Base-by-base conservation (phyloP, 2,113 vertebrate species). In the Mastomys coucha region DNA sequence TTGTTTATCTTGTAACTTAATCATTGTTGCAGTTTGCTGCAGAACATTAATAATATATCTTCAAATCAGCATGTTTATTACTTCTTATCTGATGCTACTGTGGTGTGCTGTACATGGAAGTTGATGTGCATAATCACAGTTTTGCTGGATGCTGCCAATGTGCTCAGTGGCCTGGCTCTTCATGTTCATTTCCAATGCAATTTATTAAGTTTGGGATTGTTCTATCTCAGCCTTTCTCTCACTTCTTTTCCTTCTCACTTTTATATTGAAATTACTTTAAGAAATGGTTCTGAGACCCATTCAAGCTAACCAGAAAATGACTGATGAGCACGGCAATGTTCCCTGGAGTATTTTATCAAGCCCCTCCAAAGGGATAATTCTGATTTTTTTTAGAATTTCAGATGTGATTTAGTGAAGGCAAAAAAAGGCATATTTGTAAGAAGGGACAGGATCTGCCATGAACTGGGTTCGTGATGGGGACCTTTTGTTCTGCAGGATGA, bases 301-400 rank as follows among this genome's bases (percentile, higher is more conserved):
- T 94, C 69, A 89, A 56, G 78, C 67, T 92, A 88, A 92, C 86
- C 56, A 85, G 93, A 80, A 96, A 86, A 60, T 53, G 53, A 73
- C 51, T 81, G 14, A 84, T 76, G 67, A 96, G 81, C 87, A 77
- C 53, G 51, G 1, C 7, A 85, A 7, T 76, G 82, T 90, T 51
- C n/a, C 87, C 33, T 80, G 6, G 33, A 20, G 17, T 65, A 72
- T 86, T 94, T 91, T 89, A 82, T 90, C 31, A 88, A 89, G 13
- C 95, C 84, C 70, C 0, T 91, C 26, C 24, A 81, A 93, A 96
- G 12, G 13, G 67, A 85, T 89, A 36, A 89, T 60, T 73, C 91
- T 91, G 10, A 7, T 76, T 92, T 93, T 84, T 31, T 93, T 84
- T 31, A 86, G 86, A 87, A 81, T 88, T 93, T 88, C 51, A 93